These are phyloP conservation scores for Sceloporus tristichus DNA, from an alignment of 2,113 vertebrate genomes.

Conservation along the genomic window DNA sequence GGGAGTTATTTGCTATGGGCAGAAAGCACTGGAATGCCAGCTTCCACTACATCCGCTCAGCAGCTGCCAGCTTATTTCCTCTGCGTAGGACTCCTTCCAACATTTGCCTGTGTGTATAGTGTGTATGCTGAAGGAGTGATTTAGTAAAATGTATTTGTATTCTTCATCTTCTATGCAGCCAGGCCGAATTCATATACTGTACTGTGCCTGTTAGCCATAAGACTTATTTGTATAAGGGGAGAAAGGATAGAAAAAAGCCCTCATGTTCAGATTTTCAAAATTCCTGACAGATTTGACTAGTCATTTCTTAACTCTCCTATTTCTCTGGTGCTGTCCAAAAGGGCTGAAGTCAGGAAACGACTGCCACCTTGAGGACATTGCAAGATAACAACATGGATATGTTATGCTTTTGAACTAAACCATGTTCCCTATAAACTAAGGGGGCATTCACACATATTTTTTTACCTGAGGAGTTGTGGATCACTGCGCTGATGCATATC, in stretches of 20 bases:
- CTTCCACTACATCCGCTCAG: background rate
- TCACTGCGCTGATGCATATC: too few species aligned
- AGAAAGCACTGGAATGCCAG: background rate
- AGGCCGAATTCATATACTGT: background rate
- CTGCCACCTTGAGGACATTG: slow-evolving; percentile 35
- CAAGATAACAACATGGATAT: background rate
- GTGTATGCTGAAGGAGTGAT: background rate
- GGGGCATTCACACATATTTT: too few species aligned
- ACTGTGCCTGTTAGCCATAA: background rate
- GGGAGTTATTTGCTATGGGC: background rate
- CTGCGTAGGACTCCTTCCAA: background rate
- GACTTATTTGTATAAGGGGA: background rate
- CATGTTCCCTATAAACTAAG: background rate
- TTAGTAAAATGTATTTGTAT: background rate
- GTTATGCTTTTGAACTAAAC: background rate
- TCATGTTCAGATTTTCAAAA: background rate
- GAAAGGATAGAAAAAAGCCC: background rate
- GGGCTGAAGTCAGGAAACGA: background rate
- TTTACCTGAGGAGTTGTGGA: too few species aligned
- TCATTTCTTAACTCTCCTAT: background rate
- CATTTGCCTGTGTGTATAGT: background rate
- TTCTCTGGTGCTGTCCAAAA: background rate
- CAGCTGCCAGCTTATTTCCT: background rate
- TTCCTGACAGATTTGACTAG: background rate
- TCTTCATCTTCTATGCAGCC: background rate